Conservation (phyloP, 2,888 invertebrate species). For the Enchytraeus crypticus region DNA sequence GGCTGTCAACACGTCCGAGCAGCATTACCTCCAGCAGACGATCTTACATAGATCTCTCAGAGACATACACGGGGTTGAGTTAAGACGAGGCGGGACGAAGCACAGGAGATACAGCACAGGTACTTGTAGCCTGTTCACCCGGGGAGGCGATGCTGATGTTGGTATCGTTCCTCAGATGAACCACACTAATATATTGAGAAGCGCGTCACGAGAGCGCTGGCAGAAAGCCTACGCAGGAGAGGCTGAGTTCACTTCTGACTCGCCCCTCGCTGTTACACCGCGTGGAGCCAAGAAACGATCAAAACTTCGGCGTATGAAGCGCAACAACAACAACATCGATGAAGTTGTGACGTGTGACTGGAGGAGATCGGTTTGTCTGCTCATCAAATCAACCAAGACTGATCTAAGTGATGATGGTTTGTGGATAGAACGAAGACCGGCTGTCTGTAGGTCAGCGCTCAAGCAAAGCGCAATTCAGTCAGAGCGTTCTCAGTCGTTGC, state of each 20-base stretch:
- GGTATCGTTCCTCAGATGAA: no score
- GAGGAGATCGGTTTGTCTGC: constrained; percentile 19
- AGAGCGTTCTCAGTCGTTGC: constrained; percentile 18
- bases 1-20: constrained; percentile 74
- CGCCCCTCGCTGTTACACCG: no score
- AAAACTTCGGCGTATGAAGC: background rate
- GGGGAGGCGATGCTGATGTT: background rate
- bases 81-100: constrained; percentile 4
- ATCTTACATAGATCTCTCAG: constrained; percentile 75
- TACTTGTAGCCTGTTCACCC: background rate
- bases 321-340: background rate
- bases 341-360: constrained; percentile 16
- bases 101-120: background rate
- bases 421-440: constrained; percentile 18
- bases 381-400: constrained; percentile 17
- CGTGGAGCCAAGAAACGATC: background rate
- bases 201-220: constrained; percentile 18
- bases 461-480: background rate
- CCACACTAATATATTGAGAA: no score
- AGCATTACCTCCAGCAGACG: no score
- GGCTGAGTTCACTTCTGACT: background rate
- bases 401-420: constrained; percentile 3
- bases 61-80: no score
- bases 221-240: constrained; percentile 1
- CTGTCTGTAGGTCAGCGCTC: background rate